phyloP scores from a whole-genome alignment of 23 tunicate genomes.

The Phallusia fumigata region DNA sequence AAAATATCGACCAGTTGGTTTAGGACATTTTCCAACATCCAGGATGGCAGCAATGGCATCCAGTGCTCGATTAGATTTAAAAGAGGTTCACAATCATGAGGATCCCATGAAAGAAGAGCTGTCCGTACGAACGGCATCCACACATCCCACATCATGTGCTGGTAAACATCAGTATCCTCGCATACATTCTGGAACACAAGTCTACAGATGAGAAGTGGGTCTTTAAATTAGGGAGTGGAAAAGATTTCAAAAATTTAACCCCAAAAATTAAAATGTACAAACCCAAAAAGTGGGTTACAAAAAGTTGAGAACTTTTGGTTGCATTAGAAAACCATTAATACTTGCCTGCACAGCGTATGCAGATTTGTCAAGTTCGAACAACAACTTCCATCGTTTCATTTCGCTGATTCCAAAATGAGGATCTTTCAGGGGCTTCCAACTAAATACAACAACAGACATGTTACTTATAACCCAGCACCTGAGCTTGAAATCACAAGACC shows the following conservation, averaged over 20 bases:
- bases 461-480: too few species aligned
- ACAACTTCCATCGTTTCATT: slow-evolving; percentile 87
- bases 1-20: slow-evolving; percentile 60
- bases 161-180: slow-evolving; percentile 79
- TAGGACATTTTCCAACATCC: slow-evolving; percentile 81
- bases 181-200: slow-evolving; percentile 29
- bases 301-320: too few species aligned
- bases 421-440: slow-evolving; percentile 80
- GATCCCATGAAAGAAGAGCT: slow-evolving; percentile 78
- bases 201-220: too few species aligned
- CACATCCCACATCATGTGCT: slow-evolving; percentile 80
- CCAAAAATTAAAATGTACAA: too few species aligned
- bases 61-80: slow-evolving; percentile 81
- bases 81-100: slow-evolving; percentile 73
- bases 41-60: slow-evolving; percentile 74
- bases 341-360: slow-evolving; percentile 62
- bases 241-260: too few species aligned
- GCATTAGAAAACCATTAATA: background rate
- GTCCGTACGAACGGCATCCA: slow-evolving; percentile 92
- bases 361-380: slow-evolving; percentile 67
- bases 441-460: slow-evolving; percentile 2
- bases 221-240: too few species aligned
- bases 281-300: too few species aligned
- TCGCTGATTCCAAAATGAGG: slow-evolving; percentile 55
- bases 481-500: too few species aligned